These are phyloP conservation scores for Drosophila barbarae DNA, from an alignment of 2,888 invertebrate genomes.

Conservation along the genomic window DNA sequence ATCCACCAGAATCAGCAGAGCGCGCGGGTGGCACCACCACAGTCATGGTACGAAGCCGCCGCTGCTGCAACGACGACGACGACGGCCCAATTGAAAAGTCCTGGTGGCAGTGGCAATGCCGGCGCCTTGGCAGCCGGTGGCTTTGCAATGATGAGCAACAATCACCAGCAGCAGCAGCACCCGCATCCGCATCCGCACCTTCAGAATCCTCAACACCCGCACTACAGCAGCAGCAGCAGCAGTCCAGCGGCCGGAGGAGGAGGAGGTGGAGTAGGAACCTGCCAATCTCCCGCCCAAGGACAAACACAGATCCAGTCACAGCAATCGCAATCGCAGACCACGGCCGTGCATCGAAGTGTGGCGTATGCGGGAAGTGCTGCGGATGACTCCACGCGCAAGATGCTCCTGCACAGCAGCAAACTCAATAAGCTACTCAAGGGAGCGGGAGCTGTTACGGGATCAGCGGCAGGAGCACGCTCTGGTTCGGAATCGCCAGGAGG, in stretches of 20 bases:
- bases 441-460: slow-evolving; percentile 52
- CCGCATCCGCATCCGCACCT: slow-evolving; percentile 44
- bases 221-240: slow-evolving; percentile 47
- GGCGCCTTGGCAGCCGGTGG: slow-evolving; percentile 69
- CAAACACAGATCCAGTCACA: slow-evolving; percentile 15
- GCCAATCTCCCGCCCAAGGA: slow-evolving; percentile 71
- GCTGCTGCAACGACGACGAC: slow-evolving; percentile 76
- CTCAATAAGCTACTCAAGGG: slow-evolving; percentile 68
- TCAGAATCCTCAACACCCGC: slow-evolving; percentile 42
- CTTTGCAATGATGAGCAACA: slow-evolving; percentile 54
- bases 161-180: slow-evolving; percentile 31
- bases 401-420: slow-evolving; percentile 77
- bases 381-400: slow-evolving; percentile 68
- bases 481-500: slow-evolving; percentile 81
- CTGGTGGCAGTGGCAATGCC: slow-evolving; percentile 79
- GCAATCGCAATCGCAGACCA: slow-evolving; percentile 43
- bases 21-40: slow-evolving; percentile 76
- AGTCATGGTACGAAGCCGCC: slow-evolving; percentile 80
- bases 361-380: slow-evolving; percentile 75
- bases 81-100: slow-evolving; percentile 77
- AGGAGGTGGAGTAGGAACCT: slow-evolving; percentile 50
- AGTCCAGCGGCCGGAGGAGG: slow-evolving; percentile 27
- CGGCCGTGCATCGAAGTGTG: slow-evolving; percentile 73
- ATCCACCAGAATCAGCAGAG: slow-evolving; percentile 67
- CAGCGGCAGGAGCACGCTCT: slow-evolving; percentile 77